phyloP scores from a whole-genome alignment of 2,888 invertebrate genomes.

The Ariolimax columbianus region DNA sequence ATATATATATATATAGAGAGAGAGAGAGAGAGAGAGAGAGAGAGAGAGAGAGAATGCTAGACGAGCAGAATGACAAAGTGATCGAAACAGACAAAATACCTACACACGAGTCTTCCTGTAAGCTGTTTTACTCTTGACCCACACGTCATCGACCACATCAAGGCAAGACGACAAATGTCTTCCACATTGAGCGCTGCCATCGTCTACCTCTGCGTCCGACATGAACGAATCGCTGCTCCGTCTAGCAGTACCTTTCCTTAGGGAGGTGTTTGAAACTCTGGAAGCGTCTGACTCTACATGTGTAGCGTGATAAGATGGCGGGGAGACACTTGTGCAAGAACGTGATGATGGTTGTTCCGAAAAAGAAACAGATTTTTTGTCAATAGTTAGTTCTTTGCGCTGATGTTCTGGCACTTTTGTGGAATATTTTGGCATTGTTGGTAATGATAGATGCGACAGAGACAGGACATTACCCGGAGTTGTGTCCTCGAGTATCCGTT shows the following conservation, averaged over 20 bases:
- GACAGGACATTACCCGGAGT: not conserved
- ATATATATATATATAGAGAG: too few relatives aligned
- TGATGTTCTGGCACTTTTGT: too few relatives aligned
- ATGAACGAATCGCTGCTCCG: not conserved
- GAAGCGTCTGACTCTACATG: not conserved
- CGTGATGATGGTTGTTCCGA: not conserved
- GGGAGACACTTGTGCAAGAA: not conserved
- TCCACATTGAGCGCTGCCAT: not conserved
- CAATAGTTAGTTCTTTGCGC: not conserved
- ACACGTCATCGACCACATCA: not conserved
- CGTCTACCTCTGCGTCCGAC: not conserved
- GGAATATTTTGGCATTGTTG: not conserved
- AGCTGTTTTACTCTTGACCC: not conserved
- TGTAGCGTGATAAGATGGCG: not conserved
- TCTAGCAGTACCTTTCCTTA: too few relatives aligned
- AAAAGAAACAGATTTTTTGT: not conserved
- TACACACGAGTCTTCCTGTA: constrained; percentile 15
- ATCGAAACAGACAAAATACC: not conserved
- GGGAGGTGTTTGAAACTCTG: not conserved
- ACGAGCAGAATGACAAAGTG: not conserved
- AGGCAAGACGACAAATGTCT: not conserved
- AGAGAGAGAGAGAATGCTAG: too few relatives aligned
- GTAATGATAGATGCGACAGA: not conserved
- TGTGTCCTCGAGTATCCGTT: not conserved
- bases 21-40: too few relatives aligned